phyloP scores from a whole-genome alignment of 2,797 vertebrate species.

The Aplochiton taeniatus region DNA sequence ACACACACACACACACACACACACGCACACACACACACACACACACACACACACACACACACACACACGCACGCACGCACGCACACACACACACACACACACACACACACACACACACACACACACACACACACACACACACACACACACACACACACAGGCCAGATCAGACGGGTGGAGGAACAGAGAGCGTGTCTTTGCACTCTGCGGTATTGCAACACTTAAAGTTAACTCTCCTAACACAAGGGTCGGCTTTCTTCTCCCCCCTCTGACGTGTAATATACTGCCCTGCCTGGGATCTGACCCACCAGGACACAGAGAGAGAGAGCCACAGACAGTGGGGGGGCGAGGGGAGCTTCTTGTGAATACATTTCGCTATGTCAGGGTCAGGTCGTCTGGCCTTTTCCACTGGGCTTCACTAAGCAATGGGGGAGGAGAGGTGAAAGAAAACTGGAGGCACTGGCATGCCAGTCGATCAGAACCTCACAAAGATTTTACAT shows the following conservation, averaged over 20 bases:
- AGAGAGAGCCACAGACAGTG: slow-evolving; percentile 37
- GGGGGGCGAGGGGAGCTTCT: slow-evolving; percentile 41
- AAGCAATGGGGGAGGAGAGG: neutral
- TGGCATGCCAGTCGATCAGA: too few relatives aligned
- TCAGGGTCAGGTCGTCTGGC: slow-evolving; percentile 58
- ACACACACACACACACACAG: slow-evolving; percentile 35
- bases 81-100: slow-evolving; percentile 30
- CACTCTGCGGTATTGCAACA: slow-evolving; percentile 43
- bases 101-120: slow-evolving; percentile 33
- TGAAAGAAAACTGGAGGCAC: neutral
- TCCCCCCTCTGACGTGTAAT: slow-evolving; percentile 42
- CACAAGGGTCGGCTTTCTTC: slow-evolving; percentile 61
- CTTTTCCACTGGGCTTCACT: slow-evolving; percentile 39
- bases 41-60: slow-evolving; percentile 23
- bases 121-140: slow-evolving; percentile 35
- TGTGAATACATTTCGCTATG: slow-evolving; percentile 50
- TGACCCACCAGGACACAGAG: slow-evolving; percentile 44
- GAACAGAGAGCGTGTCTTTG: slow-evolving; percentile 66
- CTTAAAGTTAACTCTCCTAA: slow-evolving; percentile 64
- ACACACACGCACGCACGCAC: slow-evolving; percentile 49
- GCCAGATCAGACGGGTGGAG: slow-evolving; percentile 51
- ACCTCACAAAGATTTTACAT: too few relatives aligned
- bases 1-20: slow-evolving; percentile 6
- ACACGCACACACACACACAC: slow-evolving; percentile 23
- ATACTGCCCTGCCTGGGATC: slow-evolving; percentile 30